Base-by-base conservation (phyloP, 1,140 invertebrate genomes). In the Rhagoletis pomonella region DNA sequence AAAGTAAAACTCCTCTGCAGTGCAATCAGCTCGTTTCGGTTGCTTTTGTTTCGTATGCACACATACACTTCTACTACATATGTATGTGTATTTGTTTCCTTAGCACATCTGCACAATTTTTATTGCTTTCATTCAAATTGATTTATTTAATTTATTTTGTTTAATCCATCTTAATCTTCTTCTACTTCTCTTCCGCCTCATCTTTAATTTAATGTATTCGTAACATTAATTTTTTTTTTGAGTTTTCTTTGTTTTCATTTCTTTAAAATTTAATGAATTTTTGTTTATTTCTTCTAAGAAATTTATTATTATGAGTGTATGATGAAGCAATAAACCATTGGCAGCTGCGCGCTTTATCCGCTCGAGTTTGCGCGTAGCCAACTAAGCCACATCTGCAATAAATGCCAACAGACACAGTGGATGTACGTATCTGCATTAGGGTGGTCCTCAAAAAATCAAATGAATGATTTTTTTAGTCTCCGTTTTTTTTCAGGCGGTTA, bases 281-380 rank as follows among this genome's bases (percentile, higher is more conserved):
- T 86, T 86, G 85, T 62, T 86, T 86, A 86, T 86, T 86, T 86
- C 62, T 86, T 65, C 62, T 86, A 62, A 65, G 73, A 81, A 81
- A 55, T 81, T 58, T 81, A 81, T 81, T 81, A 81, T 81, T 81
- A 81, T 81, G 47, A 55, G 73, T 55, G n/a, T 55, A 55, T 29
- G 73, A 81, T 81, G 47, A 81, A 50, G 73, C 73, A 29, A 81
- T 81, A 81, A 81, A 81, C 73, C 47, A 81, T 81, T 81, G 73
- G 73, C 73, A 81, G 73, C 73, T 81, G 73, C 47, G 47, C 73
- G 19, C 44, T 55, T 14, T 81, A 17, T 44, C 42, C 10, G 67
- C 50, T 47, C 47, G 42, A 10, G 9, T 81, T 42, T 81, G 47
- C 47, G 73, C n/a, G 73, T 29, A 81, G 9, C 29, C 29, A 29